Base-by-base conservation (phyloP, 2,797 vertebrate species). In the Calcarius lapponicus region DNA sequence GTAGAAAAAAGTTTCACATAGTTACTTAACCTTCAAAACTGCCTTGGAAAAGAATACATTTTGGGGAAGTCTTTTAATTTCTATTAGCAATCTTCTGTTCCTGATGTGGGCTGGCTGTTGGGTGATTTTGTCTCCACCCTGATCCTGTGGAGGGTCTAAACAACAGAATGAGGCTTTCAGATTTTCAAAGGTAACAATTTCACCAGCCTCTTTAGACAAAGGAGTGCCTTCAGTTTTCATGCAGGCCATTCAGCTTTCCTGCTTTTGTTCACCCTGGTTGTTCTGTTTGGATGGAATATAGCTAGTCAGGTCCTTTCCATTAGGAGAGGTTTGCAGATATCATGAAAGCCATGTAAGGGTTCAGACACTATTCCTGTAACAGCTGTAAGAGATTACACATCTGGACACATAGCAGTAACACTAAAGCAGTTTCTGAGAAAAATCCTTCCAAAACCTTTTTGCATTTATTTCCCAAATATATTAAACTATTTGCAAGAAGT, bases 351-450 rank as follows among this genome's bases (percentile, higher is more conserved):
- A 7, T 1, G 3, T 54, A 57, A 80, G 58, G 13, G 22, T 84
- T 86, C 34, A 75, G 58, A 31, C 15, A 6, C 13, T 75, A 6
- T 26, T 93, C 10, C 36, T 70, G 25, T 31, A 86, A 75, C 47
- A 90, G 38, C 73, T 78, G 34, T 61, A 92, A 86, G 8, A 72
- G 36, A 76, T 60, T 70, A 56, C 48, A 67, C 6, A 0, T 61
- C 65, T 92, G 62, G 43, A 51, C n/a, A 51, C 7, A 65, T 56
- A 53, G 11, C 54, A 45, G 47, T 71, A 83, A 79, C 42, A 86
- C 4, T 36, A 79, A 81, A 92, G 17, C 13, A 93, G 43, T 86
- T 86, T 94, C 62, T 76, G 66, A 94, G 86, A 88, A 92, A 94
- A 58, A 10, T 22, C 9, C 11, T 58, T 91, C 57, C 80, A 84